Evolutionary conservation across 2,113 vertebrate species (phyloP).

Genomic region (Lophotis ruficrista): DNA sequence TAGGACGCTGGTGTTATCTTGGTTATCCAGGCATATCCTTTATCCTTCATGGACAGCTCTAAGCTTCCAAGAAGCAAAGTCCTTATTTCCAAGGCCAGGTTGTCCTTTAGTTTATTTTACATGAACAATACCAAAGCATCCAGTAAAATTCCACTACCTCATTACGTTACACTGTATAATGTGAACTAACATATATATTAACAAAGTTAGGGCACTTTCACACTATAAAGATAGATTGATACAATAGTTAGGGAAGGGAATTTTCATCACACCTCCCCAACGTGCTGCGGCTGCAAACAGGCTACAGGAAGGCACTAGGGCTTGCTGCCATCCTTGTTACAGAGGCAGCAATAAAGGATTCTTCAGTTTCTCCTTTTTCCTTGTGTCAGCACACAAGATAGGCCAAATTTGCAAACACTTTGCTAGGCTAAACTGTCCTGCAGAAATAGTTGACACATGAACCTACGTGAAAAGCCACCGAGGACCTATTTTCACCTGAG

Average conservation of each 20-base stretch:
- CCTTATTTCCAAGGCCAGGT: not conserved
- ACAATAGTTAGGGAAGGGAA: not conserved
- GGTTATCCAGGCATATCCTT: not conserved
- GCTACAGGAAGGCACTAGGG: not conserved
- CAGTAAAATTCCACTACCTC: not conserved
- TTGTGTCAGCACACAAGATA: not conserved
- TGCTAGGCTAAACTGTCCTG: too few relatives aligned
- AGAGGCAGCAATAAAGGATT: not conserved
- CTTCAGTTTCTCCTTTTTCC: not conserved
- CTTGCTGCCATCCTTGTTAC: fast-evolving
- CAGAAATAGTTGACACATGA: not conserved
- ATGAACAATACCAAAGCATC: not conserved
- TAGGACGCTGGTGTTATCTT: not conserved
- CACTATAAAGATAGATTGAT: not conserved
- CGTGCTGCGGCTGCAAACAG: not conserved
- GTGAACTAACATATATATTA: not conserved
- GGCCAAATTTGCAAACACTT: too few relatives aligned
- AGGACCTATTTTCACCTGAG: not conserved
- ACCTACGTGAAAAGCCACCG: fast-evolving
- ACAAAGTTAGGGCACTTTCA: not conserved
- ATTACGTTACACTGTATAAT: not conserved
- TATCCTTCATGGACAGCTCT: not conserved
- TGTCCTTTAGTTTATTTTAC: not conserved
- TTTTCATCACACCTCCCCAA: fast-evolving
- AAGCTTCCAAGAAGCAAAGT: not conserved